Evolutionary conservation across 1,140 invertebrate species (phyloP), one percentile per base, ranked within the genome.

Genomic region (Musca domestica): DNA sequence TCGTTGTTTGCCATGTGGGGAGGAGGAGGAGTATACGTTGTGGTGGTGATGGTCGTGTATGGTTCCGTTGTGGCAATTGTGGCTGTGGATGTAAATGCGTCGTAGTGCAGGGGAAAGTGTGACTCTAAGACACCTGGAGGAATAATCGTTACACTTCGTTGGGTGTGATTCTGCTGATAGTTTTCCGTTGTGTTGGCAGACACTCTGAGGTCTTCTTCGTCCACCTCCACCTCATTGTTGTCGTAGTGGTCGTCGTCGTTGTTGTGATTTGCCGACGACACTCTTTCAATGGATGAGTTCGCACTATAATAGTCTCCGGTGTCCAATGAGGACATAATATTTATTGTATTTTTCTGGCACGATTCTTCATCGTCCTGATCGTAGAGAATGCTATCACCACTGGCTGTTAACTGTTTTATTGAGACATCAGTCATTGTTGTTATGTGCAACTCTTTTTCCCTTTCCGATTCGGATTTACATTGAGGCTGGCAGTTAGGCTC

Each of bases 51-150:
- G 4, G 17, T 61, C 2, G 27, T 10, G 34, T 34, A 41, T 23
- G 34, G 34, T 61, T 61, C 56, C 27, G 56, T 61, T 19, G 48
- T 51, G 19, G 48, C 20, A 5, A 22, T 48, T 22, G 52, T 49
- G 25, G 10, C 47, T 30, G 63, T 64, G 7, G 17, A 25, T 48
- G 41, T 64, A 49, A 30, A 63, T 41, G 20, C 49, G 56, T 63
- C 25, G 15, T 68, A 63, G 25, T 54, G 65, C 3, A 79, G 71
- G 2, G 80, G 80, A 67, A 82, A 82, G 63, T 82, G 80, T 14
- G 80, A 82, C 61, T 82, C 80, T 3, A 82, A 70, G 2, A 81
- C 74, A 27, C 80, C 80, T 2, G 74, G 73, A 51, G 74, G 74
- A 61, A 77, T 77, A 7, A 75, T 67, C 19, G 73, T 73, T 68